phyloP scores from a whole-genome alignment of 2,113 vertebrate genomes.

The Oryctolagus cuniculus region mOryCun1.1 NC_091451.1:39156001-39156500 shows the following conservation, averaged over 20 bases:
- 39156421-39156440: neutral
- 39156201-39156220: neutral
- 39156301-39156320: fast-evolving
- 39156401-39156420: neutral
- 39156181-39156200: fast-evolving
- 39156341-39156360: neutral
- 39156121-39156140: neutral
- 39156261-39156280: fast-evolving
- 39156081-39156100: neutral
- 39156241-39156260: fast-evolving
- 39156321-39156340: neutral
- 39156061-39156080: neutral
- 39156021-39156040: fast-evolving
- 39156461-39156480: neutral
- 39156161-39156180: neutral
- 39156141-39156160: neutral
- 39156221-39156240: neutral
- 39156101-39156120: neutral
- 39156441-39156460: neutral
- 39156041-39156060: neutral
- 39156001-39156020: neutral
- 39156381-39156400: fast-evolving
- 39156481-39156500: neutral
- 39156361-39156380: neutral
- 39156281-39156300: neutral